A percentile compares a stretch with the other conserved stretches of the same genome.
Evolutionary conservation across 92 coral and sea anemone genomes (phyloP).

Genomic region (Paramuricea clavata): DNA sequence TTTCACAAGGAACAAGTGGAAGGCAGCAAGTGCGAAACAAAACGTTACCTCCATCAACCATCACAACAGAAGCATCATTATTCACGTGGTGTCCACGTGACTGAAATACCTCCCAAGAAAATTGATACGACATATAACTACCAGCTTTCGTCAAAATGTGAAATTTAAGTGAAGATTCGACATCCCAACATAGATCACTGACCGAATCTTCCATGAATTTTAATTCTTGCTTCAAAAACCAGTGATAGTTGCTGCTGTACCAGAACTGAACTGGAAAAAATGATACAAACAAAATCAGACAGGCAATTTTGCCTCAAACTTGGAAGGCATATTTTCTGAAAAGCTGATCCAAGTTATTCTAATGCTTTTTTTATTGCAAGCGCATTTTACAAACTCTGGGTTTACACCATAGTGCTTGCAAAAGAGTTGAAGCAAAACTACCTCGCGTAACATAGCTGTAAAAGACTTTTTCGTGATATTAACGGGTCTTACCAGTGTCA

Average conservation of each 20-base stretch:
- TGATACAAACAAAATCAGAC: neutral
- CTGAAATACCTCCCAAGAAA: constrained; percentile 88
- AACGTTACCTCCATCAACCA: constrained; percentile 94
- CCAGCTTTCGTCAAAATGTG: constrained; percentile 90
- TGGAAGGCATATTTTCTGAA: no score
- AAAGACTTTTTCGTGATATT: no score
- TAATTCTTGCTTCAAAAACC: constrained; percentile 95
- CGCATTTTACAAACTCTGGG: no score
- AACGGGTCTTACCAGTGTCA: constrained; percentile 71
- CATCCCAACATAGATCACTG: constrained; percentile 87
- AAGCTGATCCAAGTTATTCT: no score
- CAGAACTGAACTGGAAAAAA: constrained; percentile 83
- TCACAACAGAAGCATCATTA: constrained; percentile 84
- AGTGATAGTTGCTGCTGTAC: constrained; percentile 94
- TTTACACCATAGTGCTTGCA: no score
- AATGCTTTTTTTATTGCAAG: no score
- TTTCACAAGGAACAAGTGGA: no score
- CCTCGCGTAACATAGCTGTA: no score
- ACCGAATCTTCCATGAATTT: constrained; percentile 74
- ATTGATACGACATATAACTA: constrained; percentile 78
- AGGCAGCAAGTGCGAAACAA: neutral
- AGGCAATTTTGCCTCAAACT: no score
- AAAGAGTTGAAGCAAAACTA: no score
- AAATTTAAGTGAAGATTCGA: constrained; percentile 75
- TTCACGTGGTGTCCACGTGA: constrained; percentile 79